phyloP scores from a whole-genome alignment of 1,140 invertebrate species.

The Cydia splendana region DNA sequence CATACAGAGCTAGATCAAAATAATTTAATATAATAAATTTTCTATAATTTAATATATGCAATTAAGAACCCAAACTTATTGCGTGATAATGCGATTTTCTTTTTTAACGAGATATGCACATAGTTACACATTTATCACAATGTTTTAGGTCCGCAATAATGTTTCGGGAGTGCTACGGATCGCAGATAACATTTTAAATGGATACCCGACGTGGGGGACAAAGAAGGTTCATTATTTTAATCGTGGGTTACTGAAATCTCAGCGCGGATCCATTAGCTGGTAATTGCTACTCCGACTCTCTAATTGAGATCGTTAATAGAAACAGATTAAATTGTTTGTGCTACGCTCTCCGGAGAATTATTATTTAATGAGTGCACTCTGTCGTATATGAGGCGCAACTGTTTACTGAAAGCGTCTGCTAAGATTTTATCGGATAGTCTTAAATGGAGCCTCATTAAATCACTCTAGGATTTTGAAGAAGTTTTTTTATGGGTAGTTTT shows the following conservation, averaged over 20 bases:
- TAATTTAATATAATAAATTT: no score
- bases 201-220: constrained; percentile 22
- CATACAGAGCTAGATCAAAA: no score
- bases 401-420: background rate
- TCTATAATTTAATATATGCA: no score
- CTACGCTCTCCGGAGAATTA: constrained; percentile 40
- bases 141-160: background rate
- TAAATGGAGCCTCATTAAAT: background rate
- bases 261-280: constrained; percentile 50
- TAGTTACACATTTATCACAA: constrained; percentile 3
- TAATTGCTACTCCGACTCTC: constrained; percentile 55
- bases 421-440: background rate
- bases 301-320: constrained; percentile 58
- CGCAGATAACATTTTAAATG: constrained; percentile 30
- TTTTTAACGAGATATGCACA: background rate
- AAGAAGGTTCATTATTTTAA: constrained; percentile 33
- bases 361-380: constrained; percentile 25
- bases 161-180: constrained; percentile 10
- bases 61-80: background rate
- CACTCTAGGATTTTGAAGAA: no score
- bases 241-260: constrained; percentile 48
- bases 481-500: no score
- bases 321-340: constrained; percentile 60
- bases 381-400: constrained; percentile 2
- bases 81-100: background rate